Base-by-base conservation (phyloP, 2,888 invertebrate genomes). In the Nineta flava region DNA sequence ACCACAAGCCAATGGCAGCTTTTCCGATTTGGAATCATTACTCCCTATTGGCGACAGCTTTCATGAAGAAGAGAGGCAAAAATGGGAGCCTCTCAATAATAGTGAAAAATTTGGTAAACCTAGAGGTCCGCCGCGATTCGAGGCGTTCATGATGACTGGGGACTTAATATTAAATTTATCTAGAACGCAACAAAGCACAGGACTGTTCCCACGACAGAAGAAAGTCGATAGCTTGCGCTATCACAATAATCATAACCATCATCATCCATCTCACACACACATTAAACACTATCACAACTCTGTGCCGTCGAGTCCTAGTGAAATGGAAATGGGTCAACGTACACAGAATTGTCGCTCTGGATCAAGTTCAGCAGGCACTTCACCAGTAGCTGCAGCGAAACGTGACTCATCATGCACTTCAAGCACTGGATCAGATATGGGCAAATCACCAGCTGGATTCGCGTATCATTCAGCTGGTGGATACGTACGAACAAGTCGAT, bases 131-230 rank as follows among this genome's bases (percentile, higher is more conserved):
- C 70, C 64, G 50, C 82, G 87, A 67, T 91, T 87, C 70, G 92
- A 92, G 70, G 88, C 92, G 51, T 95, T 90, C 74, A 88, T 94
- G 83, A 95, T 95, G 95, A 95, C 95, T 31, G 95, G 95, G 44
- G 94, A 95, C 69, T 80, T 93, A 62, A 94, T 95, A 66, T 77
- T 95, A 58, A 93, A 93, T 70, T 79, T 94, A 57, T 91, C 92
- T 53, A 73, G 87, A 58, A 86, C 85, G 52, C 84, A 85, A 56
- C 81, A 81, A 61, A 76, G 75, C 57, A 72, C 74, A 55, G 73
- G 72, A 56, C 68, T 81, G 52, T 65, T 80, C 50, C 76, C 79
- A 49, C 75, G 75, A 60, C 68, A 74, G 62, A 74, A 74, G 60
- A 76, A 76, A 63, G 73, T 76, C 51, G 70, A 70, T 58, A 69